phyloP scores from a whole-genome alignment of 2,797 vertebrate species.

The Melanotaenia boesemani region DNA sequence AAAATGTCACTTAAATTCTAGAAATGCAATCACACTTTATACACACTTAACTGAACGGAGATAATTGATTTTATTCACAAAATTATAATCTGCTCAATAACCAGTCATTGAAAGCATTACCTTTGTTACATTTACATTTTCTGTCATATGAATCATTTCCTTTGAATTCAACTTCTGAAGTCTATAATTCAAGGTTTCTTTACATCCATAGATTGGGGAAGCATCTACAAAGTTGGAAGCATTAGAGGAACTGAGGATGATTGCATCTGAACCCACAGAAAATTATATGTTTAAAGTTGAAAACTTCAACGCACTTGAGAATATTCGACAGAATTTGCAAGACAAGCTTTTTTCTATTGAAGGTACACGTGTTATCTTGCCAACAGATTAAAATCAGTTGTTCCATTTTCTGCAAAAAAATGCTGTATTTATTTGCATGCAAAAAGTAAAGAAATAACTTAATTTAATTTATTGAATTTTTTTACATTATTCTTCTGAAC shows the following conservation, averaged over 20 bases:
- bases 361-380: slow-evolving; percentile 57
- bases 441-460: not conserved
- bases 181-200: not conserved
- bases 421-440: not conserved
- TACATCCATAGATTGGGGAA: slow-evolving; percentile 46
- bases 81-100: too few species aligned
- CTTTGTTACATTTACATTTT: too few species aligned
- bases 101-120: too few species aligned
- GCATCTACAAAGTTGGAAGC: rapidly evolving
- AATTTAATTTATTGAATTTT: not conserved
- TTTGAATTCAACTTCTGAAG: not conserved
- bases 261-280: slow-evolving; percentile 52
- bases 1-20: too few species aligned
- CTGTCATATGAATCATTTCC: too few species aligned
- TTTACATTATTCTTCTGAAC: not conserved
- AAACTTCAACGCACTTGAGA: slow-evolving; percentile 63
- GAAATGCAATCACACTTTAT: too few species aligned
- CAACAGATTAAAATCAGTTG: not conserved
- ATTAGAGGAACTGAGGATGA: slow-evolving; percentile 48
- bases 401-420: not conserved
- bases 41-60: too few species aligned
- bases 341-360: slow-evolving; percentile 81
- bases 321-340: slow-evolving; percentile 67
- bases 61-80: too few species aligned
- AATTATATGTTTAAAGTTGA: slow-evolving; percentile 67